phyloP scores from a whole-genome alignment of 2,113 vertebrate species.

The Sclerurus mexicanus region DNA sequence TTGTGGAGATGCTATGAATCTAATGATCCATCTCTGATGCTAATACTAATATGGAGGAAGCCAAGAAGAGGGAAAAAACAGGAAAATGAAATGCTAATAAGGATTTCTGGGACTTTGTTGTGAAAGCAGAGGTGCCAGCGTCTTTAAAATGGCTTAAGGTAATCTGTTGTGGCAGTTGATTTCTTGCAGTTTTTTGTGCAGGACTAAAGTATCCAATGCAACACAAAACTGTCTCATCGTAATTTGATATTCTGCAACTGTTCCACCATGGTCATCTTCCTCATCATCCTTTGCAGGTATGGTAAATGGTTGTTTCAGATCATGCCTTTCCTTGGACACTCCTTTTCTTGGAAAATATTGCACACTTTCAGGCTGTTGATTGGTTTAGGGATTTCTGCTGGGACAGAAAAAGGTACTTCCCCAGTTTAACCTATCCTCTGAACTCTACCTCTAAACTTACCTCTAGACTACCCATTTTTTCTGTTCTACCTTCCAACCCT shows the following conservation, averaged over 20 bases:
- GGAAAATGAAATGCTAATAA: not conserved
- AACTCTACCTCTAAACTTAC: not conserved
- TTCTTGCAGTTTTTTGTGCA: not conserved
- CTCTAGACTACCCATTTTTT: not conserved
- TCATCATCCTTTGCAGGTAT: not conserved
- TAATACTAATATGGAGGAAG: not conserved
- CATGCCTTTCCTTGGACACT: accelerated
- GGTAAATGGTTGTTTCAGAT: not conserved
- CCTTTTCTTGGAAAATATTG: not conserved
- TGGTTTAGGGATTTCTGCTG: not conserved
- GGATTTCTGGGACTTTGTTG: not conserved
- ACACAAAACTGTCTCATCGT: not conserved
- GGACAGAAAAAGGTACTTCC: not conserved
- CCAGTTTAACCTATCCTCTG: not conserved
- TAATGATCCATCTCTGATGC: not conserved
- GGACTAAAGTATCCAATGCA: not conserved
- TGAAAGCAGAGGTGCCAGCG: not conserved
- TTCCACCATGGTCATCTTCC: not conserved
- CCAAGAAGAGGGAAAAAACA: not conserved
- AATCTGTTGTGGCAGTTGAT: not conserved
- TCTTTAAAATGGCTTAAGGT: not conserved
- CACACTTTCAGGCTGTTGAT: not conserved
- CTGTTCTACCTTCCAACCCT: not conserved
- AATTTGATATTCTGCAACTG: not conserved
- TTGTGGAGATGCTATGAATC: not conserved